Evolutionary conservation across 2,888 invertebrate species (phyloP).

Genomic region (Tetropium fuscum): DNA sequence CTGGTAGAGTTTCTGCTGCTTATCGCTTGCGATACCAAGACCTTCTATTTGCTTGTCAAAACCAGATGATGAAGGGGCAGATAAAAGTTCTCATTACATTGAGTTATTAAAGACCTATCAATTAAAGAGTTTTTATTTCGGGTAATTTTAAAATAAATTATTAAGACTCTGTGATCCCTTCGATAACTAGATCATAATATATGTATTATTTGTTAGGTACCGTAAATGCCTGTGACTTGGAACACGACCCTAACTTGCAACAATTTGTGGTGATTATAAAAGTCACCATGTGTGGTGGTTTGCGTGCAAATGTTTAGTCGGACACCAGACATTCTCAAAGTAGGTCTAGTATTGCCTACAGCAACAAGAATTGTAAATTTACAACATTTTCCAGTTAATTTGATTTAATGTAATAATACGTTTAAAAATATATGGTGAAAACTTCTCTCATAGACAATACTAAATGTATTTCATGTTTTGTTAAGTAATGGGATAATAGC

Average conservation of each 20-base stretch:
- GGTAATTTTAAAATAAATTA: no score
- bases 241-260: constrained; percentile 8
- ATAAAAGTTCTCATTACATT: no score
- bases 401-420: not conserved
- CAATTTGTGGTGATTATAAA: not conserved
- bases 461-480: not conserved
- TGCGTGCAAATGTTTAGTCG: not conserved
- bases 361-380: not conserved
- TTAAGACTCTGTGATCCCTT: no score
- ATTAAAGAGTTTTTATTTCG: no score
- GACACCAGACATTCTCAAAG: not conserved
- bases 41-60: no score
- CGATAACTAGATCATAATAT: no score
- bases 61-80: no score
- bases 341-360: not conserved
- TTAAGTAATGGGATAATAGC: not conserved
- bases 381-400: not conserved
- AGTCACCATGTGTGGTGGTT: not conserved
- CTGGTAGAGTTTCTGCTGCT: no score
- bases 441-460: not conserved
- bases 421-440: not conserved
- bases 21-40: no score
- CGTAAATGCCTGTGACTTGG: constrained; percentile 2
- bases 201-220: no score
- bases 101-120: no score